Base-by-base conservation (phyloP, 2,113 vertebrate genomes). In the Galbula dea region DNA sequence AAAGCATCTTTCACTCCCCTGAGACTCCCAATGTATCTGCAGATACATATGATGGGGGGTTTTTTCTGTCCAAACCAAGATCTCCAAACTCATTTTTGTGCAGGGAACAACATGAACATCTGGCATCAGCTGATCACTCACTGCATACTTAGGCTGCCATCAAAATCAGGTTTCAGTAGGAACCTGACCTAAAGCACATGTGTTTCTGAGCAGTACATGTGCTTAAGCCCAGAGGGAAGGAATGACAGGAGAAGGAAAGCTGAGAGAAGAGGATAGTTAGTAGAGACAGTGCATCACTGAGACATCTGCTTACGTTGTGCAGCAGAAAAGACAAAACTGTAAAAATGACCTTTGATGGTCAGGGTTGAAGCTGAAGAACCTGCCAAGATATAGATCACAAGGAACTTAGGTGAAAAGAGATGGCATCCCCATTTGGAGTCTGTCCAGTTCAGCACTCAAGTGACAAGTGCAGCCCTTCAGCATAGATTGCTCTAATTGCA, bases 401-500 rank as follows among this genome's bases (percentile, higher is more conserved):
- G 22, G 12, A 91, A 66, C 49, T 74, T 61, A 71, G 69, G 7
- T 20, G 45, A 73, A 73, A 77, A 55, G 79, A 80, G 51, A 32
- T 83, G 84, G 62, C 37, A 92, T 92, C n/a, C 46, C 51, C 62
- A 54, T 48, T 83, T 93, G 88, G 84, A 96, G 57, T 83, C 59
- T 63, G 30, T 73, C 88, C 93, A 71, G 81, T 66, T 87, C 75
- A 91, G 75, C 67, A 58, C 82, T 79, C 59, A 15, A 43, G 57
- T 72, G 73, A 75, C 52, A 94, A 95, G 52, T 86, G 54, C 78
- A 90, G 80, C 41, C 85, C 65, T 94, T 89, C 80, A 86, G 61
- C 88, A 80, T 15, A 88, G 84, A 93, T 93, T 57, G 68, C 57
- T 92, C 83, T 96, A 96, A 97, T 96, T 96, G 85, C 68, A 93